Base-by-base conservation (phyloP, 2,888 invertebrate genomes). In the Teinopalpus imperialis region DNA sequence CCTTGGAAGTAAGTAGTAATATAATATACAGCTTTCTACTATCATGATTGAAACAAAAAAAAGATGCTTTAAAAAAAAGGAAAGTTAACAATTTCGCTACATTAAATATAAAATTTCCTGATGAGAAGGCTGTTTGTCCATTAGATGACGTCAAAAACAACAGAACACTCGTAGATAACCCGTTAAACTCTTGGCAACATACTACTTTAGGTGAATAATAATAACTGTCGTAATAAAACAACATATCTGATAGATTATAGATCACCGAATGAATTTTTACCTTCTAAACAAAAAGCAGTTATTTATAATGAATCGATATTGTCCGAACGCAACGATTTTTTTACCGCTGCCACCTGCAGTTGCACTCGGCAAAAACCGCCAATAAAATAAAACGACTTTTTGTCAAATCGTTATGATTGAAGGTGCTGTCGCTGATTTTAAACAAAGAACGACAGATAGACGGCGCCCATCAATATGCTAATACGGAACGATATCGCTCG, bases 351-450 rank as follows among this genome's bases (percentile, higher is more conserved):
- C 81, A 81, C 82, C 81, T 83, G 80, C 80, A 63, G 72, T 60
- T 63, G 57, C 58, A 56, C 43, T 61, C 60, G 56, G 75, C 74
- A 79, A 73, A 80, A 80, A 79, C 44, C 67, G 64, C 67, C 67
- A 71, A 74, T 76, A 78, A 75, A 76, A 74, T 71, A 72, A 66
- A 70, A 59, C 46, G 55, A 52, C 71, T 81, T 82, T 81, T 78
- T 75, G 69, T 69, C 62, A 59, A 67, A 80, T 75, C 77, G 66
- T 73, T 82, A 87, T 87, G 86, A 87, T 87, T 81, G 85, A 86
- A 79, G 69, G 77, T 66, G 66, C 71, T 82, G 85, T 83, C 87
- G 87, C 85, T 82, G 87, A 86, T 86, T 87, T 78, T 79, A 77
- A 83, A 87, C 87, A 87, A 87, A 87, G 81, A 61, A 57, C 67